Base-by-base conservation (phyloP, 2,797 vertebrate genomes). In the Arnoldichthys spilopterus region DNA sequence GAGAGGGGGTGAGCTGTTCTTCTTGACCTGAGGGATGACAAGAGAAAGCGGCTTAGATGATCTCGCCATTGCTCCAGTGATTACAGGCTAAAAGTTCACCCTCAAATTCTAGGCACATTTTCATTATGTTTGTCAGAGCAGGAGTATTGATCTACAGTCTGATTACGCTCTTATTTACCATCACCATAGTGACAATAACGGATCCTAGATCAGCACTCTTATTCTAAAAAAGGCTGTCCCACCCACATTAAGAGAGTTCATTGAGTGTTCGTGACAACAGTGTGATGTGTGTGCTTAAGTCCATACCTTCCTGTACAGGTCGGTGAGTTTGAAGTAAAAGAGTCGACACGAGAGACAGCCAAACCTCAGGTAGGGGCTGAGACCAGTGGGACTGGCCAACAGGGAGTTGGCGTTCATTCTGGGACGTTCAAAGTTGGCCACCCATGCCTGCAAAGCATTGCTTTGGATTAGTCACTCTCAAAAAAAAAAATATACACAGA, bases 261-360 rank as follows among this genome's bases (percentile, higher is more conserved):
- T 7, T 54, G 8, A 8, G 20, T 9, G 4, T 40, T 40, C 3
- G 3, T 37, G 34, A 7, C 34, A 37, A 40, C 37, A 22, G 4
- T 30, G 20, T 0, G 9, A 1, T 30, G 13, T 59, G 28, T 66
- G 4, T 66, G 4, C 11, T 66, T 6, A 40, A 1, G 1, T 61
- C 37, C 80, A 62, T 91, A 95, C 97, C 97, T 99, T 98, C 90
- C 91, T 96, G 90, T 98, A 97, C 68, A 98, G 94, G 85, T 98
- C 97, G 40, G 96, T 97, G 87, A 98, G 92, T 83, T 98, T 98
- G 92, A 97, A 98, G 92, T 99, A 99, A 91, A 98, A 98, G 0
- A 98, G 95, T n/a, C 96, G 95, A 74, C 96, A 98, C 56, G 97
- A 99, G 85, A 99, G 94, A 87, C 97, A 99, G 87, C 97, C 97